These are phyloP conservation scores for Pseudolaguvia tuberculata DNA, from an alignment of 2,113 vertebrate genomes.

Conservation along the genomic window DNA sequence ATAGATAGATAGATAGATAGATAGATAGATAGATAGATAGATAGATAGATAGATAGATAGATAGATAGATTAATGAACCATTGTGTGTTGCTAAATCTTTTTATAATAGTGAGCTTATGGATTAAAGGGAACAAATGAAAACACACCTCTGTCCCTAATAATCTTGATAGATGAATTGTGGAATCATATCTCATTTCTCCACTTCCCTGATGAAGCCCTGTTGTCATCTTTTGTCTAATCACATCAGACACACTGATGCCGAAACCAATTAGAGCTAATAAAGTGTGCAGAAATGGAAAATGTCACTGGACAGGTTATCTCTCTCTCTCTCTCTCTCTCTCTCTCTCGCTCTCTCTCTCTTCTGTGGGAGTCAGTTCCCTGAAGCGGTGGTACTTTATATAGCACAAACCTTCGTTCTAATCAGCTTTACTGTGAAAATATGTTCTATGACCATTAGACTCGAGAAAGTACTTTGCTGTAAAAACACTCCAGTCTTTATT, in stretches of 20 bases:
- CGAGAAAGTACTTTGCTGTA: neutral
- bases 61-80: neutral
- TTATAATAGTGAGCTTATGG: constrained; percentile 25
- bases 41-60: neutral
- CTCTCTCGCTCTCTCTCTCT: constrained; percentile 15
- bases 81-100: neutral
- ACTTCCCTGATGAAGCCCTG: constrained; percentile 36
- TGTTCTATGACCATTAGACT: neutral
- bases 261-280: constrained; percentile 46
- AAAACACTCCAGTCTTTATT: neutral
- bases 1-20: neutral
- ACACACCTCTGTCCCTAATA: constrained; percentile 25
- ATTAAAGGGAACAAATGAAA: constrained; percentile 9
- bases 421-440: constrained; percentile 3
- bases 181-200: constrained; percentile 21
- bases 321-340: constrained; percentile 7
- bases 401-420: neutral
- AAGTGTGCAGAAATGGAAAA: constrained; percentile 42
- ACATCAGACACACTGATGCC: constrained; percentile 45
- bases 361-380: neutral
- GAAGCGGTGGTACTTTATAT: constrained; percentile 14
- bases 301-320: constrained; percentile 23
- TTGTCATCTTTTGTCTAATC: constrained; percentile 38
- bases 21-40: neutral
- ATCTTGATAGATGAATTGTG: constrained; percentile 44